A percentile compares a stretch with the other conserved stretches of the same genome.
Evolutionary conservation across 2,113 vertebrate species (phyloP).

Genomic region (Rhabdomys dilectus): DNA sequence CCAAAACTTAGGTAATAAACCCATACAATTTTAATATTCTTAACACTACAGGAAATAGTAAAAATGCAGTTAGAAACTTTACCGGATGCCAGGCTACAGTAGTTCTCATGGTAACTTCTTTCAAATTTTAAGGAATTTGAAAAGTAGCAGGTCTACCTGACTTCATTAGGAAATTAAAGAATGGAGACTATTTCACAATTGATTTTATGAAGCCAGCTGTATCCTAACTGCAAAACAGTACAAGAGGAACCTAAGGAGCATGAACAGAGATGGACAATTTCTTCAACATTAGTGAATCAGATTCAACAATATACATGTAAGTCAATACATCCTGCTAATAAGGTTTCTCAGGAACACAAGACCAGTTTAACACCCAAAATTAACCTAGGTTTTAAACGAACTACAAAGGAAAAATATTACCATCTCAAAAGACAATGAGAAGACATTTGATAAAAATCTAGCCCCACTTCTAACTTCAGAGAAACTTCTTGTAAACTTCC

Average conservation of each 20-base stretch:
- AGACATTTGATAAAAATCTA: conserved; percentile 44
- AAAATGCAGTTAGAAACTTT: not conserved
- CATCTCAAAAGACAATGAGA: not conserved
- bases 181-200: not conserved
- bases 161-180: not conserved
- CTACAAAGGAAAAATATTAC: not conserved
- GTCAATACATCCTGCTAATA: not conserved
- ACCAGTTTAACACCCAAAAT: conserved; percentile 27
- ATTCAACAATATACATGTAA: conserved; percentile 5
- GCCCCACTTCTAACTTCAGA: not conserved
- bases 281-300: not conserved
- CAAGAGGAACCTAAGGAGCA: not conserved
- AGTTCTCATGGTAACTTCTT: not conserved
- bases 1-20: not conserved
- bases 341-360: not conserved
- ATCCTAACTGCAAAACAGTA: conserved; percentile 15
- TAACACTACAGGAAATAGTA: not conserved
- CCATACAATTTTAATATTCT: not conserved
- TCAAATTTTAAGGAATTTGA: not conserved
- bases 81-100: not conserved
- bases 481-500: not conserved
- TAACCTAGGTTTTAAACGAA: not conserved
- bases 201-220: not conserved
- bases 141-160: not conserved
- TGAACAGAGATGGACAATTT: not conserved